Percentiles rank a stretch among this genome's conserved stretches.
Conservation (phyloP, 2,888 invertebrate species). For the Acronicta psi region DNA sequence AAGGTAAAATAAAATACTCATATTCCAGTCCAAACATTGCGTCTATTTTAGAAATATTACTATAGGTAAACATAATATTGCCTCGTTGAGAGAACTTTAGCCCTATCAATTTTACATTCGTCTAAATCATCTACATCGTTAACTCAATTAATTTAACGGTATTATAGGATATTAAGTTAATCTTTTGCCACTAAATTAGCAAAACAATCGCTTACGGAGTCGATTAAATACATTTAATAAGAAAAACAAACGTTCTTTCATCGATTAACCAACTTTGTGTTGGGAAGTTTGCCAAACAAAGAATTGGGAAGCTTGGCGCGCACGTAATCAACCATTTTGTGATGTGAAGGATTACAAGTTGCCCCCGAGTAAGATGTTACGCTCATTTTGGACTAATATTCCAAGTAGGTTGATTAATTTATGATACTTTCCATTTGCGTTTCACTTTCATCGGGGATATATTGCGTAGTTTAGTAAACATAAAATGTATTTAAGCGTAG, state of each 20-base stretch:
- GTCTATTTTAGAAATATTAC: conserved; percentile 22
- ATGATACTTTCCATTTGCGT: conserved; percentile 34
- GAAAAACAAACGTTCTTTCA: conserved; percentile 54
- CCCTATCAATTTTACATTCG: conserved; percentile 32
- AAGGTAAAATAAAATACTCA: conserved; percentile 22
- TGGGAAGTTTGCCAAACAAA: conserved; percentile 63
- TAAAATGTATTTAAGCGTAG: conserved; percentile 7
- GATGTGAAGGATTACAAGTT: conserved; percentile 64
- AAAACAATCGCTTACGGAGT: conserved; percentile 45
- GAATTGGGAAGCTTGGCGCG: conserved; percentile 53
- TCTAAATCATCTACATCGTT: conserved; percentile 40
- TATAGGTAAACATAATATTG: no score
- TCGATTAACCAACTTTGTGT: conserved; percentile 49
- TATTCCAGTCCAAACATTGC: conserved; percentile 21
- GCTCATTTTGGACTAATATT: conserved; percentile 48
- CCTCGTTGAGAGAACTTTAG: conserved; percentile 34
- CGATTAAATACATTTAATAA: conserved; percentile 53
- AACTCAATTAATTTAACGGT: conserved; percentile 40
- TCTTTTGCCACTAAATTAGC: conserved; percentile 40
- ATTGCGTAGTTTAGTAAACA: conserved; percentile 20
- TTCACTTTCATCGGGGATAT: conserved; percentile 32
- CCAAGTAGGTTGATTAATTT: conserved; percentile 46
- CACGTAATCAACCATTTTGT: conserved; percentile 62
- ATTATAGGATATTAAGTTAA: conserved; percentile 45
- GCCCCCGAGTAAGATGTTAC: conserved; percentile 44